A percentile compares a stretch with the other conserved stretches of the same genome.
Evolutionary conservation across 2,113 vertebrate genomes (phyloP).

Genomic region (Dasyurus viverrinus): DNA sequence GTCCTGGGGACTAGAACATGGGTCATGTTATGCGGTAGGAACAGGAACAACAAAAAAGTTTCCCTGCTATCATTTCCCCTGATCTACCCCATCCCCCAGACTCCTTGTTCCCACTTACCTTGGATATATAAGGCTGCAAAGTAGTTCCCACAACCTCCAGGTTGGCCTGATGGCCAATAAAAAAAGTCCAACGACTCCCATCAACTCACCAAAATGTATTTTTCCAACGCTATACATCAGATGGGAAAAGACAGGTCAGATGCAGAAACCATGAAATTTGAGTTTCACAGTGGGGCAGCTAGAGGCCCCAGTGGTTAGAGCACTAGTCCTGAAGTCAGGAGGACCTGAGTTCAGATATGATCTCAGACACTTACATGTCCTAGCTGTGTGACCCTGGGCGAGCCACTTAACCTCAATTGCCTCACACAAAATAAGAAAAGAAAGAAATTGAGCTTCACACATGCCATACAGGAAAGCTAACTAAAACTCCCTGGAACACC

Average conservation of each 20-base stretch:
- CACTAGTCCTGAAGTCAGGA: too few relatives aligned
- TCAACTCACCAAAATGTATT: background rate
- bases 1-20: background rate
- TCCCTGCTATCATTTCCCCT: background rate
- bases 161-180: background rate
- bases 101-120: slow-evolving; percentile 12
- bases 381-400: too few relatives aligned
- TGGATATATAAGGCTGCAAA: background rate
- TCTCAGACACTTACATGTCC: too few relatives aligned
- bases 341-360: too few relatives aligned
- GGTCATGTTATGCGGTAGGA: too few relatives aligned
- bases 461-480: background rate
- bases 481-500: background rate
- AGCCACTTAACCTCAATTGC: too few relatives aligned
- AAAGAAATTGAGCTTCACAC: background rate
- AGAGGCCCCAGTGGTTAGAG: too few relatives aligned
- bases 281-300: too few relatives aligned
- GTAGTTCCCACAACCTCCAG: accelerated
- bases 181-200: slow-evolving; percentile 41
- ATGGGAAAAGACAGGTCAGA: background rate
- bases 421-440: too few relatives aligned
- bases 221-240: accelerated
- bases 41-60: background rate
- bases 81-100: background rate
- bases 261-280: background rate